Evolutionary conservation across 2,797 vertebrate genomes (phyloP).

Genomic region (Etheostoma nigrum): DNA sequence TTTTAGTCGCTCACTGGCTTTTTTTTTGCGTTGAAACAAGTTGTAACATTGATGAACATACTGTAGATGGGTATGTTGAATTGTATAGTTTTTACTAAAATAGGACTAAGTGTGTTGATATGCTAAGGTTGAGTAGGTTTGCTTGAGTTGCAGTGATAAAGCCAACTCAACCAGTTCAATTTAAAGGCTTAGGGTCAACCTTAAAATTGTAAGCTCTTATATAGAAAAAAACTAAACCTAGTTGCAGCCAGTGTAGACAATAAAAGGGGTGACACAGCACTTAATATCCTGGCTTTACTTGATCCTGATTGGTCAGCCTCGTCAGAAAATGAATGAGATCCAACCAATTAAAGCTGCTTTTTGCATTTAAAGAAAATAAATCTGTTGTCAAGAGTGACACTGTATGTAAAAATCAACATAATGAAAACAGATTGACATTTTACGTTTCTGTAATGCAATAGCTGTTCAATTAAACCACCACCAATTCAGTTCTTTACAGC

Average conservation of each 20-base stretch:
- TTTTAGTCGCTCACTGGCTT: neutral
- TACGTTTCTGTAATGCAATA: neutral
- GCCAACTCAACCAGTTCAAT: neutral
- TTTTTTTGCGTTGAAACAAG: neutral
- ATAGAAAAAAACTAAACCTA: neutral
- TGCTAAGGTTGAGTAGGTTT: neutral
- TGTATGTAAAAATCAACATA: neutral
- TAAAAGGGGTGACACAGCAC: neutral
- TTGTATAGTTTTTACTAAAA: neutral
- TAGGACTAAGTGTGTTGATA: neutral
- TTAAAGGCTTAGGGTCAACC: neutral
- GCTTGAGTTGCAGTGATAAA: neutral
- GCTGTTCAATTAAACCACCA: neutral
- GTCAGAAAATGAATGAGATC: neutral
- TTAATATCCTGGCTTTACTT: neutral
- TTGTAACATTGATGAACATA: neutral
- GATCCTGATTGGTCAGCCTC: slow-evolving; percentile 2
- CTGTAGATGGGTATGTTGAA: neutral
- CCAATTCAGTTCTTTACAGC: neutral
- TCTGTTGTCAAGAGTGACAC: neutral
- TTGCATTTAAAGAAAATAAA: neutral
- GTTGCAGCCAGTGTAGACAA: neutral
- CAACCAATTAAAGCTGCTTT: neutral
- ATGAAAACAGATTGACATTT: neutral
- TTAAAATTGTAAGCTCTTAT: neutral